These are phyloP conservation scores for Buteo buteo DNA, from an alignment of 2,113 vertebrate genomes.

Conservation along the genomic window DNA sequence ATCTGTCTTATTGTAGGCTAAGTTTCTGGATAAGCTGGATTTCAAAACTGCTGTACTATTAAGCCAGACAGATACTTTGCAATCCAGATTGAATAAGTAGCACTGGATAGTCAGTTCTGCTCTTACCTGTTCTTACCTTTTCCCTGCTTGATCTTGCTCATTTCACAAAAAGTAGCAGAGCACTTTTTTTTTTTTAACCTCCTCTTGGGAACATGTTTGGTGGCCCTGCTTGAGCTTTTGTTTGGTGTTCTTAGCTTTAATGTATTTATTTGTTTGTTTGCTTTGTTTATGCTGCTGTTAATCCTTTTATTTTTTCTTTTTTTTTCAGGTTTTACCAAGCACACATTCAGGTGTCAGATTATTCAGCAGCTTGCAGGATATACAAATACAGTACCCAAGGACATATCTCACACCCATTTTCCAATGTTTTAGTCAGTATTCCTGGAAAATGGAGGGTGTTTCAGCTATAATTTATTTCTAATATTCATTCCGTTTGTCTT, in stretches of 20 bases:
- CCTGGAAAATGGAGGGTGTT: not conserved
- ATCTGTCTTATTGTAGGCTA: not conserved
- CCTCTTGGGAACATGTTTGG: not conserved
- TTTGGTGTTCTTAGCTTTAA: not conserved
- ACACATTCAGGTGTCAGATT: not conserved
- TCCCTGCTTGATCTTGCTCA: not conserved
- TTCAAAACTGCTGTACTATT: not conserved
- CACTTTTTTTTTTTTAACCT: not conserved
- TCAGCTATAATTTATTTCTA: not conserved
- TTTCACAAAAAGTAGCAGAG: not conserved
- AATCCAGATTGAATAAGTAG: not conserved
- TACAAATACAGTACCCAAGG: not conserved
- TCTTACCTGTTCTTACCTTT: accelerated
- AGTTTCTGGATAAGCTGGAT: not conserved
- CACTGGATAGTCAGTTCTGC: not conserved
- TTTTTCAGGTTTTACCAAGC: not conserved
- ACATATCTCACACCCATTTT: not conserved
- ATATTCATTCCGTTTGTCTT: not conserved
- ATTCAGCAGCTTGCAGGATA: not conserved
- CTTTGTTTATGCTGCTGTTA: not conserved
- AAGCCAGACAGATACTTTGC: not conserved
- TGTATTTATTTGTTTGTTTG: not conserved
- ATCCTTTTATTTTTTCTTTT: no score
- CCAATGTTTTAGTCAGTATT: not conserved
- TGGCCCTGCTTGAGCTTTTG: not conserved